These are phyloP conservation scores for Leucophenga montana DNA, from an alignment of 2,888 invertebrate genomes.

Conservation along the genomic window DNA sequence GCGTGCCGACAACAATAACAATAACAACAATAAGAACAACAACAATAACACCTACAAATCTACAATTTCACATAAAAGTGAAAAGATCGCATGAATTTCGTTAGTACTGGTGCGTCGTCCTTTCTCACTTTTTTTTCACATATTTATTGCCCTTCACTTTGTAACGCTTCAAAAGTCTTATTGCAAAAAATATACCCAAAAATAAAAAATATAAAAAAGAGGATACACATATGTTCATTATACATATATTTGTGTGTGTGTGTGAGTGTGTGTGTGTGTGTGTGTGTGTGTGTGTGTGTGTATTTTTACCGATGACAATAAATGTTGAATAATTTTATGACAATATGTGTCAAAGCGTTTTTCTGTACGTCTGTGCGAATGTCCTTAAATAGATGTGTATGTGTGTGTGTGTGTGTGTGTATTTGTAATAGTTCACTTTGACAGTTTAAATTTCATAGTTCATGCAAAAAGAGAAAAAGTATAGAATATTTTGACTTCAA, in stretches of 20 bases:
- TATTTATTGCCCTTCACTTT: constrained; percentile 49
- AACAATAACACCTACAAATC: constrained; percentile 1
- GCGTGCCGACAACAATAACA: not conserved
- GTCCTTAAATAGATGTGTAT: not conserved
- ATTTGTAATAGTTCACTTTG: constrained; percentile 43
- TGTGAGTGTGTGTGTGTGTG: constrained; percentile 27
- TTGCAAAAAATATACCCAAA: constrained; percentile 46
- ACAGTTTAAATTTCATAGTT: constrained; percentile 61
- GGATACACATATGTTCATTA: not conserved
- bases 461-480: constrained; percentile 31
- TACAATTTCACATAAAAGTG: constrained; percentile 23
- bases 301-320: constrained; percentile 53
- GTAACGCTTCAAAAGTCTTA: constrained; percentile 58
- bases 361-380: too few relatives aligned
- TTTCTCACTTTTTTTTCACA: constrained; percentile 16
- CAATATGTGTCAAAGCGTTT: constrained; percentile 62
- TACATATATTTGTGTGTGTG: constrained; percentile 26
- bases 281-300: constrained; percentile 25
- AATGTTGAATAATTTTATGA: constrained; percentile 67
- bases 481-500: constrained; percentile 44
- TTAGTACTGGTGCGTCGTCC: not conserved
- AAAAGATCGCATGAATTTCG: not conserved
- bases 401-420: constrained; percentile 32
- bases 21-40: constrained; percentile 6
- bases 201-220: constrained; percentile 42